Percentiles rank a stretch among this genome's conserved stretches.
These are phyloP conservation scores for Actinia tenebrosa DNA, from an alignment of 64 coral and sea anemone genomes.

Conservation along the genomic window DNA sequence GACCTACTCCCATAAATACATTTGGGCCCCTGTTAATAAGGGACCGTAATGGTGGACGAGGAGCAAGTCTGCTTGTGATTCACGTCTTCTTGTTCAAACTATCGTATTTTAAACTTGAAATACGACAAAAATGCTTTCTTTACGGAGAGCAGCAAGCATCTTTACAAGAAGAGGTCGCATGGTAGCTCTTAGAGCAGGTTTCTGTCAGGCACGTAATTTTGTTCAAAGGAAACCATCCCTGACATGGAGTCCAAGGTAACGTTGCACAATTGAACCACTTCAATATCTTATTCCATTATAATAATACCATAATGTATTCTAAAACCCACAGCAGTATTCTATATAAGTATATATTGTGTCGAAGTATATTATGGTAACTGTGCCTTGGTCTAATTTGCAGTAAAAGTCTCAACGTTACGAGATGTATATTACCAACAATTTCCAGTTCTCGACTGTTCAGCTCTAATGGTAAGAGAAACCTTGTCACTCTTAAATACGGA, in stretches of 20 bases:
- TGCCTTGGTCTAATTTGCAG: conserved; percentile 33
- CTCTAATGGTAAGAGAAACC: conserved; percentile 52
- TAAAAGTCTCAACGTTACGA: conserved; percentile 25
- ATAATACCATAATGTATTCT: background rate
- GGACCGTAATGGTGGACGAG: conserved; percentile 8
- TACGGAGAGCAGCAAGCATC: conserved; percentile 35
- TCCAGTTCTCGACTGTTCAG: conserved; percentile 49
- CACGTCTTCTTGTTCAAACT: background rate
- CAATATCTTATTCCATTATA: background rate
- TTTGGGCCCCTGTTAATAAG: background rate
- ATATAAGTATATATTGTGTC: background rate
- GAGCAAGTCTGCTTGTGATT: background rate
- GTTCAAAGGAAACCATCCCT: conserved; percentile 33
- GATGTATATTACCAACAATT: conserved; percentile 14
- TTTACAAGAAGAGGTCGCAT: conserved; percentile 45
- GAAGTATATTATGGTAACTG: background rate
- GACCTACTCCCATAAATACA: background rate
- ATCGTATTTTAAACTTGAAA: background rate
- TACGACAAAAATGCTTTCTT: conserved; percentile 59
- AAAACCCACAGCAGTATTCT: background rate
- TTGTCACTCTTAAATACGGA: background rate
- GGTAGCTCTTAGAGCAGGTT: conserved; percentile 40
- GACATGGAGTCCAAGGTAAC: conserved; percentile 67
- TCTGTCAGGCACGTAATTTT: conserved; percentile 36
- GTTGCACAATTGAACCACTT: background rate